A percentile compares a stretch with the other conserved stretches of the same genome.
phyloP scores from a whole-genome alignment of 2,113 vertebrate species.

The Dipodomys spectabilis region DNA sequence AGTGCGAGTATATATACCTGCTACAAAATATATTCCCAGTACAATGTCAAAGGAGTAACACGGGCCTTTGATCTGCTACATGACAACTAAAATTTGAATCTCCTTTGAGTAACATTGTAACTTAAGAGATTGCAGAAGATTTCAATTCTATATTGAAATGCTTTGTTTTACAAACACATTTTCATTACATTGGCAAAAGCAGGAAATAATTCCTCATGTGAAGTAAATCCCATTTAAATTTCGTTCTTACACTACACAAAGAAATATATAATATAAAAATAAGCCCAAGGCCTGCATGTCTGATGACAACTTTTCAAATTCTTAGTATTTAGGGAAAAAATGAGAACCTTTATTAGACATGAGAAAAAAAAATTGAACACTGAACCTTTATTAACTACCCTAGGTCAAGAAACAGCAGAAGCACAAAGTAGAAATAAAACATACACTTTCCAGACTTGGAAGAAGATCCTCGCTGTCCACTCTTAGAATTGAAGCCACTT shows the following conservation, averaged over 20 bases:
- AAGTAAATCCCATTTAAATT: background rate
- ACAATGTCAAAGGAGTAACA: too few relatives aligned
- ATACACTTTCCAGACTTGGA: conserved; percentile 87
- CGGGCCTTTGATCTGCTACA: background rate
- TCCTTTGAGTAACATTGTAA: too few relatives aligned
- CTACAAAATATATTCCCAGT: background rate
- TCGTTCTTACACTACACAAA: too few relatives aligned
- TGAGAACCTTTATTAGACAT: too few relatives aligned
- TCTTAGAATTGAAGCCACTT: conserved; percentile 93
- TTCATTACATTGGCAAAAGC: background rate
- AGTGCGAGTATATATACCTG: background rate
- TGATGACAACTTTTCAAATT: too few relatives aligned
- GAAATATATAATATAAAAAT: too few relatives aligned
- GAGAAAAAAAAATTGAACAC: background rate
- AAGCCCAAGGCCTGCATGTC: too few relatives aligned
- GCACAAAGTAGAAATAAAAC: conserved; percentile 47
- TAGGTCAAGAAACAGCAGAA: background rate
- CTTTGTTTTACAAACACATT: background rate
- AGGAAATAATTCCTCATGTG: background rate
- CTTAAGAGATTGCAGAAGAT: background rate
- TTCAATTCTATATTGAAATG: background rate
- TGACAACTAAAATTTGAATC: too few relatives aligned
- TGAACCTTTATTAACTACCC: background rate
- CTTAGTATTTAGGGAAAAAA: too few relatives aligned
- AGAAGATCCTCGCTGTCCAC: conserved; percentile 90